These are phyloP conservation scores for Muscicapa comitata DNA, from an alignment of 2,797 vertebrate species.

Conservation along the genomic window DNA sequence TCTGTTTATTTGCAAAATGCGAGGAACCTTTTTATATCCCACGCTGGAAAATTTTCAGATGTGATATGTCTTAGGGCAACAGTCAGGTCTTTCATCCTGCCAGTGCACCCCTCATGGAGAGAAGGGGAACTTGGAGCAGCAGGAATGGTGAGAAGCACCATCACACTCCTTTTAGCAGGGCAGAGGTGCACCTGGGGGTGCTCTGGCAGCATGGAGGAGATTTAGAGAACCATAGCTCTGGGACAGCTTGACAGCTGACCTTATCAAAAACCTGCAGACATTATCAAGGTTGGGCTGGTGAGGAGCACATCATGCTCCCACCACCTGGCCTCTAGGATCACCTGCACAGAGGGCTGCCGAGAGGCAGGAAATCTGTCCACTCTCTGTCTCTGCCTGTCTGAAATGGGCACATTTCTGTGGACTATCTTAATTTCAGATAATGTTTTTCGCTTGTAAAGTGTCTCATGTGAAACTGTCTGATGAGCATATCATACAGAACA, in stretches of 20 bases:
- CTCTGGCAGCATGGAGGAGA: neutral
- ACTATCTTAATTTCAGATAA: neutral
- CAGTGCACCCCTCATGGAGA: neutral
- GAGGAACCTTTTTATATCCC: neutral
- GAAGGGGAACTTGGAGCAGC: neutral
- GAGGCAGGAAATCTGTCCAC: neutral
- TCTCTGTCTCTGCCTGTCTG: neutral
- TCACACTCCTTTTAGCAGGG: neutral
- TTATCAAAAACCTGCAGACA: neutral
- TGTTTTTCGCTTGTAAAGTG: neutral
- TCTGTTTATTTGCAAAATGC: neutral
- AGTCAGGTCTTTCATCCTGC: neutral
- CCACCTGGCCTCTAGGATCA: neutral
- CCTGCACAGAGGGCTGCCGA: fast-evolving
- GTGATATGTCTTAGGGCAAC: neutral
- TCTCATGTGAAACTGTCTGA: neutral
- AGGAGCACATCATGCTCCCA: neutral
- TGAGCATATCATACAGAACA: neutral
- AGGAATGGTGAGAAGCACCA: neutral
- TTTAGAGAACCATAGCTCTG: fast-evolving
- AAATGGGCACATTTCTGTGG: neutral
- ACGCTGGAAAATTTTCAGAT: neutral
- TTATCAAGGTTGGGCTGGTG: neutral
- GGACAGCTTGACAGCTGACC: neutral
- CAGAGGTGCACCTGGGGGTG: neutral